Conservation (phyloP, 2,888 invertebrate genomes). For the Lydus trimaculatus region DNA sequence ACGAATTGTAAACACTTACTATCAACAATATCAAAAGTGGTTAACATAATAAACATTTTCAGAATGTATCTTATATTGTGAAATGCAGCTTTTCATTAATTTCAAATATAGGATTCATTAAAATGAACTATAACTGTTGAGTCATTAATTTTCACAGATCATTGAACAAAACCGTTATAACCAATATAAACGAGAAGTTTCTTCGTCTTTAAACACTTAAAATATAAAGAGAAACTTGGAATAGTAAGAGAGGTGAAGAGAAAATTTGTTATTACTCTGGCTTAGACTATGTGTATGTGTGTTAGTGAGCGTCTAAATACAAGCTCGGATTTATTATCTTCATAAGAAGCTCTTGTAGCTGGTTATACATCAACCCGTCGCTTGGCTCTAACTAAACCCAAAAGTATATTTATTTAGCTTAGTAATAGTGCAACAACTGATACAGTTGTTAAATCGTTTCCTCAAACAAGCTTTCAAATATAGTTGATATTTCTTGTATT, state of each 20-base stretch:
- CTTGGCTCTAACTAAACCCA: not conserved
- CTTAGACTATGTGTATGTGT: not conserved
- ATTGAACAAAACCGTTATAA: not conserved
- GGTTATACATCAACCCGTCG: not conserved
- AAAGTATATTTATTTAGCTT: constrained; percentile 3
- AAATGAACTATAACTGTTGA: not conserved
- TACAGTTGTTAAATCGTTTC: not conserved
- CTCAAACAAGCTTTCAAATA: not conserved
- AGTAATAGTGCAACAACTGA: not conserved
- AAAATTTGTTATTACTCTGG: not conserved
- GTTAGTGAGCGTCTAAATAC: not conserved
- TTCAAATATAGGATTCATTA: not conserved
- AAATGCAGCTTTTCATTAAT: not conserved
- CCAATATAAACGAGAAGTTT: not conserved
- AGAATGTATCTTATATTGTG: not conserved
- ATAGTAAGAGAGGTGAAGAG: not conserved
- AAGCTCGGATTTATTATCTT: constrained; percentile 2
- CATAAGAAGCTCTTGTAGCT: constrained; percentile 5
- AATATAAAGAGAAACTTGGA: not conserved
- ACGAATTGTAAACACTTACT: not conserved
- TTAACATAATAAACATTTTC: not conserved
- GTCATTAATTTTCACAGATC: not conserved
- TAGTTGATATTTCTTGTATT: not conserved
- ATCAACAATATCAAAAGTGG: not conserved
- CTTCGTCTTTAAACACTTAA: not conserved